These are phyloP conservation scores for Agrilus planipennis DNA, from an alignment of 1,140 invertebrate genomes.

Conservation along the genomic window DNA sequence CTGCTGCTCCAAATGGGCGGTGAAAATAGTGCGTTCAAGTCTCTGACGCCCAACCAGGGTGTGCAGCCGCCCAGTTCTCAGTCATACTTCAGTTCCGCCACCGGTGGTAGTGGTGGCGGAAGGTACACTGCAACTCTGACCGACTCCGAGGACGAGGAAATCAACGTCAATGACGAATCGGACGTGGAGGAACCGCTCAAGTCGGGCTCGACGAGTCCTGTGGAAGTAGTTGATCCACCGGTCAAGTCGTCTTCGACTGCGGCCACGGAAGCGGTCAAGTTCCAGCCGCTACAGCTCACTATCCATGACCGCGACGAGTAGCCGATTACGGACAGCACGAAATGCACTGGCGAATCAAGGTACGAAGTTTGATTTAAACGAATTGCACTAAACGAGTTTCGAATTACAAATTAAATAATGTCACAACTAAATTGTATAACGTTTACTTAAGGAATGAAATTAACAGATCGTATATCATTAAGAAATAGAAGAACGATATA, in stretches of 20 bases:
- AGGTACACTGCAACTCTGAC: constrained; percentile 25
- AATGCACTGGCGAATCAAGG: no score
- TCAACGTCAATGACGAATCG: constrained; percentile 46
- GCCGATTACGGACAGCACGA: no score
- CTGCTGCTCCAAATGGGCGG: constrained; percentile 54
- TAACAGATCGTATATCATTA: no score
- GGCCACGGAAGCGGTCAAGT: constrained; percentile 19
- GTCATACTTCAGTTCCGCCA: constrained; percentile 7
- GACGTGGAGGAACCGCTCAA: constrained; percentile 15
- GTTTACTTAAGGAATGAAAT: no score
- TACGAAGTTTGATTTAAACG: no score
- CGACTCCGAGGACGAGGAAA: constrained; percentile 60
- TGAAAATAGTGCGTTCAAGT: constrained; percentile 74
- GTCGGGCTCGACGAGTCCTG: constrained; percentile 27
- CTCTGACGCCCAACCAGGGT: constrained; percentile 44
- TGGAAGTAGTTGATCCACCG: constrained; percentile 29
- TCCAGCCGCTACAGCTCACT: constrained; percentile 31
- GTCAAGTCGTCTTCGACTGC: no score
- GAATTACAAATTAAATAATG: no score
- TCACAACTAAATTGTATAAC: no score
- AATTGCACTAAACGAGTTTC: no score
- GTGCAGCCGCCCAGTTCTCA: constrained; percentile 26
- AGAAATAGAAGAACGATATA: no score
- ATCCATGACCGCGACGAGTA: constrained; percentile 30
- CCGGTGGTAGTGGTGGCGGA: constrained; percentile 31